phyloP scores from a whole-genome alignment of 2,888 invertebrate species.

The Loripinus fragilis region DNA sequence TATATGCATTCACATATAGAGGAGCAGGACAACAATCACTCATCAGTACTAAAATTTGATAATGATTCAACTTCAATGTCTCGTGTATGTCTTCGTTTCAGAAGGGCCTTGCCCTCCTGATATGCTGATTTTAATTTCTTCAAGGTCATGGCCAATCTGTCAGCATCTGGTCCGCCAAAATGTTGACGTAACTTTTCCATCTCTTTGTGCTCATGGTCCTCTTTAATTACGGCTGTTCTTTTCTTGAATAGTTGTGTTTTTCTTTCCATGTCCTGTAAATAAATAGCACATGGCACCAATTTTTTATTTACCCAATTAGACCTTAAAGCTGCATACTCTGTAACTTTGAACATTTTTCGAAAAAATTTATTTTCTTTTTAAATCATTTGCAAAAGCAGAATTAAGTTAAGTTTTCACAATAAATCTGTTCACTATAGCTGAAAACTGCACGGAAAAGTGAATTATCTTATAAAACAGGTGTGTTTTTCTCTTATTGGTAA shows the following conservation, averaged over 20 bases:
- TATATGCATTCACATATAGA: too few species aligned
- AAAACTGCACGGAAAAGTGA: too few species aligned
- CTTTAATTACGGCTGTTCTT: conserved; percentile 44
- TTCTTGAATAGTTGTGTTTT: conserved; percentile 51
- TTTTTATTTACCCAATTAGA: too few species aligned
- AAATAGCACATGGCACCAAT: too few species aligned
- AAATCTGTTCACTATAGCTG: too few species aligned
- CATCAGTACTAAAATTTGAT: conserved; percentile 17
- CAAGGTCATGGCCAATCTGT: conserved; percentile 74
- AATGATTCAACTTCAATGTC: conserved; percentile 57
- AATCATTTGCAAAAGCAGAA: too few species aligned
- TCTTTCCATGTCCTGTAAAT: conserved; percentile 52
- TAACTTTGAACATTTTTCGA: too few species aligned
- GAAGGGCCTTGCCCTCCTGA: conserved; percentile 70
- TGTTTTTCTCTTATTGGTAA: too few species aligned
- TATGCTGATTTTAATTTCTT: conserved; percentile 72
- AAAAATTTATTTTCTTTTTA: too few species aligned
- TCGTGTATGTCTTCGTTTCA: conserved; percentile 44
- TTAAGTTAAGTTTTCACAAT: too few species aligned
- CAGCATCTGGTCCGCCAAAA: conserved; percentile 75
- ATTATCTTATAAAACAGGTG: too few species aligned
- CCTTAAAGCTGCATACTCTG: too few species aligned
- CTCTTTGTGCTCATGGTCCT: conserved; percentile 63
- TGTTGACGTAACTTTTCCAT: conserved; percentile 68
- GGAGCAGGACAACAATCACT: neutral